Evolutionary conservation across 1,140 invertebrate species (phyloP), one percentile per base, ranked within the genome.

Genomic region (Trichonephila clavipes): DNA sequence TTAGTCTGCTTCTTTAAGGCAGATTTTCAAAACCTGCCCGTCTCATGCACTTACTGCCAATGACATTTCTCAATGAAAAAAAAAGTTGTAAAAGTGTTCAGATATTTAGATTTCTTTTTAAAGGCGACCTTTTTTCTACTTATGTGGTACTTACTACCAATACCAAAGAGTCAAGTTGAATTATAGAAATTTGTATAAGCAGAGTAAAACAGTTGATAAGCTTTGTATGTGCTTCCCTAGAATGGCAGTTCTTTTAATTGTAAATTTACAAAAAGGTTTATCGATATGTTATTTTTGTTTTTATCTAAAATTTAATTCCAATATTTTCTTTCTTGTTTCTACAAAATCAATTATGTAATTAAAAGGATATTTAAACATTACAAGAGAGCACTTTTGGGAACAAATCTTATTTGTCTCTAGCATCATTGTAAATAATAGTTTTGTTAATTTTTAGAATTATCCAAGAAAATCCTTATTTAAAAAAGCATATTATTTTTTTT

Each of bases 41-140:
- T 66, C 82, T 44, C 44, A 61, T 66, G 24, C 82, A 62, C 44
- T 85, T 82, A 93, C 92, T 93, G 92, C 92, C 92, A 93, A 8
- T 77, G 85, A 77, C 64, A 64, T 34, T 58, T 64, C 83, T 44
- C 86, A 28, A 21, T n/a, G 21, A 59, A 51, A 24, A 51, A 51
- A 51, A 34, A 61, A 64, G 61, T 88, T 62, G 59, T 58, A 88
- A 58, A 51, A 24, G 24, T 69, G 66, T 69, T 69, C 66, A 66
- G 59, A 88, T 88, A 66, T 28, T 66, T 87, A n/a, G 85, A 61
- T 87, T 88, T 88, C 62, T 88, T 34, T 64, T 64, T 44, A 19
- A 24, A 34, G 34, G 7, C 24, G 34, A 34, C 19, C 61, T n/a
- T 88, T 86, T 88, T 88, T 24, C 64, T 24, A 64, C 61, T 88